Evolutionary conservation across 2,888 invertebrate genomes (phyloP).

Genomic region (Podabrus alpinus): DNA sequence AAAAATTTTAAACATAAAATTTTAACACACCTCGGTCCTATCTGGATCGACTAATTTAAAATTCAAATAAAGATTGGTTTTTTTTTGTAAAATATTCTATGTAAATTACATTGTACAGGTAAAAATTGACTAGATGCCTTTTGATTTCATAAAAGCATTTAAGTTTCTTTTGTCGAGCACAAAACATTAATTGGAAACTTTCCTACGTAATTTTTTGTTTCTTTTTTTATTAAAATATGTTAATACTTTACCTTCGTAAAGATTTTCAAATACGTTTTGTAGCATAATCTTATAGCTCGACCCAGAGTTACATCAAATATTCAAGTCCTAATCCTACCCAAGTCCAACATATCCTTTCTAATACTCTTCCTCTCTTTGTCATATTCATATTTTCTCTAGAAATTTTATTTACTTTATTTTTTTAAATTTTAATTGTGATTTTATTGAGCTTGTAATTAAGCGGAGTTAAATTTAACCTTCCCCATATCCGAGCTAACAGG

Average conservation of each 20-base stretch:
- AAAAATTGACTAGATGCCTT: background rate
- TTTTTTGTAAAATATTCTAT: conserved; percentile 24
- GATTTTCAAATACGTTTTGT: conserved; percentile 33
- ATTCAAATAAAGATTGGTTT: conserved; percentile 30
- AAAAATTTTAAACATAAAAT: conserved; percentile 14
- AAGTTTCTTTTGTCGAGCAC: background rate
- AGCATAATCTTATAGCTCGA: conserved; percentile 25
- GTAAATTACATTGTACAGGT: conserved; percentile 27
- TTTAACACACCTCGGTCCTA: conserved; percentile 19
- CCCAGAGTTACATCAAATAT: conserved; percentile 41
- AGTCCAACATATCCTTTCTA: conserved; percentile 39
- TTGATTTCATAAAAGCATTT: background rate
- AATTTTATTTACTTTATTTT: background rate
- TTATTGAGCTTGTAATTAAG: background rate
- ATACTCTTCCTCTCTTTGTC: conserved; percentile 33
- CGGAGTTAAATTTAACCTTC: background rate
- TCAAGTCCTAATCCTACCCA: conserved; percentile 43
- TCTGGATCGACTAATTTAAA: conserved; percentile 33
- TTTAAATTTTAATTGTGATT: background rate
- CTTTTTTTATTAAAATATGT: conserved; percentile 4
- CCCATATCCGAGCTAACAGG: background rate
- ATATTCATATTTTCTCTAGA: conserved; percentile 15
- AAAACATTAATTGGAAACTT: background rate
- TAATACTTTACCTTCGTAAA: conserved; percentile 18
- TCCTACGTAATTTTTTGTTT: background rate